Evolutionary conservation across 2,888 invertebrate genomes (phyloP).

Genomic region (Junonia oenone): DNA sequence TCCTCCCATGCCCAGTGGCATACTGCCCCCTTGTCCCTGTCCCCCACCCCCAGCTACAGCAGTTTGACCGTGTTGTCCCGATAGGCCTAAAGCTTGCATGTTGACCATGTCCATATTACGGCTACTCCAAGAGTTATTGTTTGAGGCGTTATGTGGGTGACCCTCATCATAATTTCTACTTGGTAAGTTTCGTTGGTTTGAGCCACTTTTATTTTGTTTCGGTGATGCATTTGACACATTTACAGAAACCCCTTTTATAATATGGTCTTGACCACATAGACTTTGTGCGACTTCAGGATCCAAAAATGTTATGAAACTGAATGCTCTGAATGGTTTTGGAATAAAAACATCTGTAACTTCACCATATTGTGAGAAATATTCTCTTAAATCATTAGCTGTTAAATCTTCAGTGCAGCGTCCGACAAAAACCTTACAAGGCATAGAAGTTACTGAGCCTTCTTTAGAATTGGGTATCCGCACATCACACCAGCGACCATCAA

Average conservation of each 20-base stretch:
- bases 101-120: constrained; percentile 75
- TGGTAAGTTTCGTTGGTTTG: constrained; percentile 63
- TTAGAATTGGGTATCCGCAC: constrained; percentile 98
- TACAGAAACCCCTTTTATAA: constrained; percentile 92
- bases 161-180: constrained; percentile 70
- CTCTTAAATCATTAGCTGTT: constrained; percentile 86
- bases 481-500: constrained; percentile 99
- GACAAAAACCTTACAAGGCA: constrained; percentile 91
- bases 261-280: constrained; percentile 90
- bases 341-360: constrained; percentile 93
- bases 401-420: constrained; percentile 91
- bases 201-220: constrained; percentile 82
- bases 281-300: constrained; percentile 90
- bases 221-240: constrained; percentile 94
- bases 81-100: constrained; percentile 70
- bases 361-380: constrained; percentile 89
- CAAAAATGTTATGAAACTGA: constrained; percentile 91
- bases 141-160: constrained; percentile 64
- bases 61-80: constrained; percentile 69
- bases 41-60: constrained; percentile 64
- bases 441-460: constrained; percentile 84
- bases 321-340: constrained; percentile 90
- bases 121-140: constrained; percentile 73
- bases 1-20: constrained; percentile 82
- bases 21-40: constrained; percentile 69